Evolutionary conservation across 2,113 vertebrate species (phyloP), one percentile per base, ranked within the genome.

Genomic region (Syngnathus floridae): DNA sequence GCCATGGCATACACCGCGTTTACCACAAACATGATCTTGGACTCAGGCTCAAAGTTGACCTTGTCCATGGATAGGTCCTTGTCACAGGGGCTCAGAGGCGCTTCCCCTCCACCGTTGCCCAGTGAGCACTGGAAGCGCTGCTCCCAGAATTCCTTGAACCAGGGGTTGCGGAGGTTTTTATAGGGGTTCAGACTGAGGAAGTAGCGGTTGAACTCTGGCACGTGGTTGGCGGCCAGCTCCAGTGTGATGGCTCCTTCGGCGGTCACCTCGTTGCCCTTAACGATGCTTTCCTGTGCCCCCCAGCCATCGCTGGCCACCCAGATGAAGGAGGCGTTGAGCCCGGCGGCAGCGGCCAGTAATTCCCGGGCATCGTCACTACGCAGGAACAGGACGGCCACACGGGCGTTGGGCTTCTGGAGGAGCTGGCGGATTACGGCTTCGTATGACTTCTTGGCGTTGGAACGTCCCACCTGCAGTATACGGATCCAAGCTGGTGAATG

Each of bases 11-110:
- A 98, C 31, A 99, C 97, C 0, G 97, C 97, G 0, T 99, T 99
- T 64, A 99, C 93, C 61, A 99, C 97, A 76, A 99, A 99, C 97
- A 98, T 98, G 84, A 99, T 98, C 87, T 99, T 99, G 66, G 97
- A 97, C 82, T 99, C 96, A 10, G 97, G 97, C 67, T 98, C 96
- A 0, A 98, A 98, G 78, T 92, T 94, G 58, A 84, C 92, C 59
- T 92, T 92, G 86, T 96, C 92, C 62, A 98, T 91, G 17, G 86
- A 86, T 82, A 97, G 82, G 75, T 92, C 91, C 70, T 90, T 92
- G 48, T 95, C 94, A 57, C 97, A 99, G 0, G 78, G 51, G 1
- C 88, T 93, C 58, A 75, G 81, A 21, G 91, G 87, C 0, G 62
- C 72, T 46, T 73, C 68, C 65, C 79, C 82, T 71, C 38, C 88